Percentiles rank a stretch among this genome's conserved stretches.
Evolutionary conservation across 2,888 invertebrate species (phyloP).

Genomic region (Leucophenga montana): DNA sequence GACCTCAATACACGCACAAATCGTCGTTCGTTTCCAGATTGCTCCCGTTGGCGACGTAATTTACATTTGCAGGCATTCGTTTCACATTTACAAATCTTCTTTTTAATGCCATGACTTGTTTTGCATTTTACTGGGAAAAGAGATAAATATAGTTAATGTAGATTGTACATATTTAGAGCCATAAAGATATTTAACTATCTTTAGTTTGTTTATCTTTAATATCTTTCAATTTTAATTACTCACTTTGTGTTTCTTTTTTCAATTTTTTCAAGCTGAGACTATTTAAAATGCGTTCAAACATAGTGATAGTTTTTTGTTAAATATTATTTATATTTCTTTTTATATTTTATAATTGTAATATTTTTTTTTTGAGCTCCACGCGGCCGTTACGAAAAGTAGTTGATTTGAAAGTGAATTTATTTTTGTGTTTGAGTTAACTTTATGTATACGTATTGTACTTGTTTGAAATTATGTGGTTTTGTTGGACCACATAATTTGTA

Average conservation of each 20-base stretch:
- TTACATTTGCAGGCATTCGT: conserved; percentile 62
- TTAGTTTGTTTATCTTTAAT: not conserved
- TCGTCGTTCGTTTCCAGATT: conserved; percentile 43
- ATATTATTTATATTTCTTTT: not conserved
- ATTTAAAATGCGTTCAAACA: conserved; percentile 16
- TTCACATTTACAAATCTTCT: conserved; percentile 60
- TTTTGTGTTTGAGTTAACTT: too few species aligned
- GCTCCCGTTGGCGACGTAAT: conserved; percentile 36
- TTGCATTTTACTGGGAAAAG: conserved; percentile 24
- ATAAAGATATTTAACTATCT: not conserved
- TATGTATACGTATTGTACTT: too few species aligned
- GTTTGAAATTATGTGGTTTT: too few species aligned
- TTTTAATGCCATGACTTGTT: conserved; percentile 37
- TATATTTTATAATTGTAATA: too few species aligned
- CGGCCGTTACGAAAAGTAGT: not conserved
- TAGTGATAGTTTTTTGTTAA: not conserved
- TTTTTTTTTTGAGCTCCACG: too few species aligned
- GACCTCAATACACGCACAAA: not conserved
- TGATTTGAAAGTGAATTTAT: not conserved
- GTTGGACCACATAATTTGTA: not conserved
- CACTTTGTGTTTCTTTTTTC: conserved; percentile 12
- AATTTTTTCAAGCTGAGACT: not conserved
- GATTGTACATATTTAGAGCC: not conserved
- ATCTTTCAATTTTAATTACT: not conserved
- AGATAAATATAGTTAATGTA: not conserved